Conservation (phyloP, 2,888 invertebrate species). For the Gari tellinella region DNA sequence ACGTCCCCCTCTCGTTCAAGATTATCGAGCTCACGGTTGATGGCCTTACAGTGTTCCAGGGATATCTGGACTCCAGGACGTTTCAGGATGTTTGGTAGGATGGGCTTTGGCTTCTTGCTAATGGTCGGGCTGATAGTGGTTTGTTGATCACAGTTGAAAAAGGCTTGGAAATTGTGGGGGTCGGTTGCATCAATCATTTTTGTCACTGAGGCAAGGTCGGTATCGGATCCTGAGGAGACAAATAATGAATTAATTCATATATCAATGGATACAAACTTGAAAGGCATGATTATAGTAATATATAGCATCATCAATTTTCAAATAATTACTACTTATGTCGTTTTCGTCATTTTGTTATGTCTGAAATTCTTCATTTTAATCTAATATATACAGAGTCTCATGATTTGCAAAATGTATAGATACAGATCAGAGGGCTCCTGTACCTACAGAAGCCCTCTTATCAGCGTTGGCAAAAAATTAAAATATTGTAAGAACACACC, state of each 20-base stretch:
- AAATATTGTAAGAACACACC: too few species aligned
- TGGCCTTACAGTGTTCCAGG: constrained; percentile 55
- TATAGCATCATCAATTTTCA: too few species aligned
- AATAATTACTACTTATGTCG: too few species aligned
- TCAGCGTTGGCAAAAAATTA: too few species aligned
- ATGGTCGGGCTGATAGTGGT: constrained; percentile 34
- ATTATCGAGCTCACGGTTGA: constrained; percentile 56
- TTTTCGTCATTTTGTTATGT: too few species aligned
- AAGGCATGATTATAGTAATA: too few species aligned
- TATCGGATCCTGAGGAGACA: constrained; percentile 42
- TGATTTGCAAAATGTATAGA: too few species aligned
- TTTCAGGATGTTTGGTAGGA: constrained; percentile 35
- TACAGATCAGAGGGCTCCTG: too few species aligned
- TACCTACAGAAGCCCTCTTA: too few species aligned
- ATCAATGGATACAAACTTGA: background rate
- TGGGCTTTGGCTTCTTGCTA: background rate
- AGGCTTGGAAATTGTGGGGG: constrained; percentile 88
- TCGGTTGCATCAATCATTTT: constrained; percentile 91
- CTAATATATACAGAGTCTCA: too few species aligned
- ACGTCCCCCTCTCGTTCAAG: constrained; percentile 61
- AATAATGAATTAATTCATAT: background rate
- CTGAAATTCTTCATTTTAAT: too few species aligned
- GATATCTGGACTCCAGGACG: constrained; percentile 57
- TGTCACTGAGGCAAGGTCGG: constrained; percentile 91
- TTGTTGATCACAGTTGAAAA: constrained; percentile 84